Conservation (phyloP, 2,888 invertebrate genomes). For the Rutpela maculata region DNA sequence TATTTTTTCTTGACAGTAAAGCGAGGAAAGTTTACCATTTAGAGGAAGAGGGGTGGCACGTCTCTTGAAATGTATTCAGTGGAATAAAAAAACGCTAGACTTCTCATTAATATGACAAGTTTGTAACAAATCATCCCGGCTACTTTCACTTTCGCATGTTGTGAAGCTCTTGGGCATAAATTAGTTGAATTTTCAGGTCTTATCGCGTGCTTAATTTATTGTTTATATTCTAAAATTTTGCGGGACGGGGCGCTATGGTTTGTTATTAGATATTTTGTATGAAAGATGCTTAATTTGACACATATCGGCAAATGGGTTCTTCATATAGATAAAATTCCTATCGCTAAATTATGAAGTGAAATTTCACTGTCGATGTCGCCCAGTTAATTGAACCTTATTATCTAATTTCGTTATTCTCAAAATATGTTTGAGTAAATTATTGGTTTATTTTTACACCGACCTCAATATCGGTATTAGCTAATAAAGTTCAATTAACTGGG, state of each 20-base stretch:
- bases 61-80: not conserved
- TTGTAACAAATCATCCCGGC: not conserved
- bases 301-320: too few species aligned
- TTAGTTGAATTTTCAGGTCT: not conserved
- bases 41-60: not conserved
- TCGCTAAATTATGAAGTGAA: too few species aligned
- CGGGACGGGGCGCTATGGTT: not conserved
- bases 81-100: slow-evolving; percentile 2
- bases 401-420: too few species aligned
- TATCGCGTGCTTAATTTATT: not conserved
- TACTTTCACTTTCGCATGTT: slow-evolving; percentile 19
- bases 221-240: not conserved
- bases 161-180: not conserved
- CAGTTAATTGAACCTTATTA: too few species aligned
- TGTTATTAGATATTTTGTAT: too few species aligned
- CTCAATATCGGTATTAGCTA: too few species aligned
- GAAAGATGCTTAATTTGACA: too few species aligned
- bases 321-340: too few species aligned
- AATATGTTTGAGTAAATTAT: too few species aligned
- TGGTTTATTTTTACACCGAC: too few species aligned
- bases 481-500: too few species aligned
- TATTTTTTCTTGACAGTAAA: not conserved
- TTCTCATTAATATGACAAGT: not conserved
- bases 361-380: too few species aligned
- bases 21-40: not conserved